A percentile compares a stretch with the other conserved stretches of the same genome.
These are phyloP conservation scores for Limanda limanda DNA, from an alignment of 2,113 vertebrate genomes.

Conservation along the genomic window DNA sequence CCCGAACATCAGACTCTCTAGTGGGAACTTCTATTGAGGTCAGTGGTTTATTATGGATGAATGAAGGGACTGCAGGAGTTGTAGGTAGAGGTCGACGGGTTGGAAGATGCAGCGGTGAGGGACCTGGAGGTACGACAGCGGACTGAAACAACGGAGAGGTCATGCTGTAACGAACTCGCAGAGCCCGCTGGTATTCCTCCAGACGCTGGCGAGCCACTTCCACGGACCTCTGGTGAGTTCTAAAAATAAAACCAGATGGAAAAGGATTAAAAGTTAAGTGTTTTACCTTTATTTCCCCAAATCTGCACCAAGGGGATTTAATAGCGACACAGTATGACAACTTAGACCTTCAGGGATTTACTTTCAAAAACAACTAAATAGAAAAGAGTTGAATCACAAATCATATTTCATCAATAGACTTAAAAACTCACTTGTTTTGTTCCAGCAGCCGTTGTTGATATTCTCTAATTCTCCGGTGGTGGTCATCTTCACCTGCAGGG, in stretches of 20 bases:
- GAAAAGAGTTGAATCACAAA: no score
- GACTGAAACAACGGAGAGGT: slow-evolving; percentile 15
- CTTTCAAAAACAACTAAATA: not conserved
- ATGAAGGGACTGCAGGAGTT: not conserved
- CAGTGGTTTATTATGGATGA: not conserved
- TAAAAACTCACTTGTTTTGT: slow-evolving; percentile 85
- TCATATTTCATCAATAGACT: not conserved
- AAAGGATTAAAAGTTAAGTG: not conserved
- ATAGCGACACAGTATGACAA: no score
- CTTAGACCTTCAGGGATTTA: not conserved
- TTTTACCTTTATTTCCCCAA: no score
- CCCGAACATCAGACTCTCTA: not conserved
- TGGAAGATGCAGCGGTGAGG: not conserved
- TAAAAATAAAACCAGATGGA: slow-evolving; percentile 51
- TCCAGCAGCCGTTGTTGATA: slow-evolving; percentile 88
- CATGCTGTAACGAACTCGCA: slow-evolving; percentile 78
- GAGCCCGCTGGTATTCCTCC: slow-evolving; percentile 86
- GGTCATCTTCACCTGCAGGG: slow-evolving; percentile 69
- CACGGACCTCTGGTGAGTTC: slow-evolving; percentile 84
- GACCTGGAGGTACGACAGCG: slow-evolving; percentile 5
- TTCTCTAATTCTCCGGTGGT: slow-evolving; percentile 75
- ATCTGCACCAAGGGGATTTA: no score
- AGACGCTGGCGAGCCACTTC: slow-evolving; percentile 85
- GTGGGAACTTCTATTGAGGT: slow-evolving; percentile 6
- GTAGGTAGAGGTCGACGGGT: not conserved